These are phyloP conservation scores for Phocoena phocoena DNA, from an alignment of 2,113 vertebrate genomes.

Conservation along the genomic window DNA sequence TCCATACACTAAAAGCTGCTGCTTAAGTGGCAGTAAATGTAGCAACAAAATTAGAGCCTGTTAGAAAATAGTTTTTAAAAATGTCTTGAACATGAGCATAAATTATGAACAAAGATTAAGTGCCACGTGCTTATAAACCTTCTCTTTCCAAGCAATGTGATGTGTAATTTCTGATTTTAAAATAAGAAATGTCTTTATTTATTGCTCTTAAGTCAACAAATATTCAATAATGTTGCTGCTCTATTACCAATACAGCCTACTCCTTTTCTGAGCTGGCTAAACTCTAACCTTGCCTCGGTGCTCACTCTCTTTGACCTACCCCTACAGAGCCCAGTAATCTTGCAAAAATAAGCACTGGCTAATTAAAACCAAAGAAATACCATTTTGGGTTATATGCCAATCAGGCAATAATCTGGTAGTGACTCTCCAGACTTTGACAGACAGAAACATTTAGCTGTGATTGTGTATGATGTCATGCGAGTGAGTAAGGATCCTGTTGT, in stretches of 20 bases:
- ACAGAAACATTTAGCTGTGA: conserved; percentile 84
- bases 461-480: conserved; percentile 83
- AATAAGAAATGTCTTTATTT: conserved; percentile 31
- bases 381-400: conserved; percentile 82
- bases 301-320: conserved; percentile 38
- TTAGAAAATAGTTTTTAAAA: conserved; percentile 41
- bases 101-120: conserved; percentile 73
- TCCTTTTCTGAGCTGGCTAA: conserved; percentile 55
- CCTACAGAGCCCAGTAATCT: conserved; percentile 1
- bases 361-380: conserved; percentile 66
- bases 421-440: conserved; percentile 81
- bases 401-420: conserved; percentile 82
- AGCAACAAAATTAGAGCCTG: conserved; percentile 72
- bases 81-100: conserved; percentile 65
- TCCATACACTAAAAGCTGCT: conserved; percentile 71
- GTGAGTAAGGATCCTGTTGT: conserved; percentile 80
- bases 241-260: not conserved
- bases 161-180: conserved; percentile 53
- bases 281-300: not conserved
- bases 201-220: conserved; percentile 27
- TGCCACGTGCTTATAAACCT: conserved; percentile 60
- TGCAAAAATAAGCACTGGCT: conserved; percentile 51
- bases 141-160: conserved; percentile 54
- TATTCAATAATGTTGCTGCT: conserved; percentile 35
- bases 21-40: conserved; percentile 74